A percentile compares a stretch with the other conserved stretches of the same genome.
These are phyloP conservation scores for Octopus bimaculoides DNA, from an alignment of 1,140 invertebrate genomes.

Conservation along the genomic window DNA sequence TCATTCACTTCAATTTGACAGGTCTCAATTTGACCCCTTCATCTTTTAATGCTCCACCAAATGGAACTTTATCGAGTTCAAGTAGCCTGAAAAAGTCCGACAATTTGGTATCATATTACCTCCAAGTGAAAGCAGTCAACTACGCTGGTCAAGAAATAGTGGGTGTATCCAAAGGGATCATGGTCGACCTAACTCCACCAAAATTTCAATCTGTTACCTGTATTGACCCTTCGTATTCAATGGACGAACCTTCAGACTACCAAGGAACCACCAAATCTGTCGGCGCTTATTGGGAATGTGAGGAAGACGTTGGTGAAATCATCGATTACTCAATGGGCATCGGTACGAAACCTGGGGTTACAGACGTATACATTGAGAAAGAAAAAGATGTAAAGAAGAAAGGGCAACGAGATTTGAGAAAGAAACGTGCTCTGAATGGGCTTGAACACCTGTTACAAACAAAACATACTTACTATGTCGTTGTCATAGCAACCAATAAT, in stretches of 20 bases:
- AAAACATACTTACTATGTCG: conserved; percentile 9
- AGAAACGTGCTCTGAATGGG: conserved; percentile 18
- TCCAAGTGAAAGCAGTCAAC: conserved; percentile 25
- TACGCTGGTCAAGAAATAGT: conserved; percentile 24
- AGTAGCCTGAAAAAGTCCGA: neutral
- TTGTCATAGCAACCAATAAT: no score
- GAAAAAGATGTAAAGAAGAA: conserved; percentile 20
- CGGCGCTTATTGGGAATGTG: conserved; percentile 28
- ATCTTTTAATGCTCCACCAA: no score
- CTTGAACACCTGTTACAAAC: conserved; percentile 20
- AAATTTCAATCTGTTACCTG: conserved; percentile 23
- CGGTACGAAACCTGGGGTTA: conserved; percentile 13
- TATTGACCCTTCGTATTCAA: conserved; percentile 22
- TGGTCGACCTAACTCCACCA: conserved; percentile 29
- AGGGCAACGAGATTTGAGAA: conserved; percentile 9
- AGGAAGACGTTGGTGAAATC: conserved; percentile 23
- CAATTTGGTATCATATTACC: conserved; percentile 23
- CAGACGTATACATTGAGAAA: conserved; percentile 18
- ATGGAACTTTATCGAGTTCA: no score
- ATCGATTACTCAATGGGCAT: conserved; percentile 17
- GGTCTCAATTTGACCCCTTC: no score
- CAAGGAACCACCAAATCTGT: conserved; percentile 27
- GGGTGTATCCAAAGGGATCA: conserved; percentile 23
- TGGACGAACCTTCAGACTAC: conserved; percentile 22
- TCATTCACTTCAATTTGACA: neutral